These are phyloP conservation scores for Oryzias woworae DNA, from an alignment of 2,113 vertebrate species.

Conservation along the genomic window DNA sequence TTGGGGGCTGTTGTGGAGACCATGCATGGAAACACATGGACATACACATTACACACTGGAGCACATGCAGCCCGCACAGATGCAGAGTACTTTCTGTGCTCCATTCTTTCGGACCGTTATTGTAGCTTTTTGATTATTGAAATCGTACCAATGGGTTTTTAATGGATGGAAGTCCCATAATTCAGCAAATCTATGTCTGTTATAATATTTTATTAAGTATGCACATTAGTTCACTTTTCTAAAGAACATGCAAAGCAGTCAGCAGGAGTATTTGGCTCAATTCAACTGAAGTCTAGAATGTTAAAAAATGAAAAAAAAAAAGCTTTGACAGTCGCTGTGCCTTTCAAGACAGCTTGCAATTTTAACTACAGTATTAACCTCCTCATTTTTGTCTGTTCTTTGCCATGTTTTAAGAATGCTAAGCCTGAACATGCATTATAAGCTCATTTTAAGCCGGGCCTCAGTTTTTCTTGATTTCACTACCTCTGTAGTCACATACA, in stretches of 20 bases:
- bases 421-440: constrained; percentile 40
- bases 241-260: constrained; percentile 24
- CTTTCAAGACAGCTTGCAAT: constrained; percentile 29
- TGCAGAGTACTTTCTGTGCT: constrained; percentile 6
- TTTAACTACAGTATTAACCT: constrained; percentile 57
- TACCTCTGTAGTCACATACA: too few relatives aligned
- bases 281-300: neutral
- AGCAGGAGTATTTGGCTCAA: neutral
- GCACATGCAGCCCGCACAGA: constrained; percentile 6
- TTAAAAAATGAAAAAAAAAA: too few relatives aligned
- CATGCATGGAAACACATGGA: constrained; percentile 37
- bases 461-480: constrained; percentile 43
- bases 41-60: constrained; percentile 18
- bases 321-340: too few relatives aligned
- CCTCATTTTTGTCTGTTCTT: constrained; percentile 31
- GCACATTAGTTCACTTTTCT: constrained; percentile 44
- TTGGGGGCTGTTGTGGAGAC: constrained; percentile 46
- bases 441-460: constrained; percentile 55
- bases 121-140: constrained; percentile 45
- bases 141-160: constrained; percentile 54
- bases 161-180: constrained; percentile 35
- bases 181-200: constrained; percentile 69
- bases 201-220: constrained; percentile 53
- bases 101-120: constrained; percentile 44
- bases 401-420: constrained; percentile 43